A percentile compares a stretch with the other conserved stretches of the same genome.
Evolutionary conservation across 2,888 invertebrate species (phyloP).

Genomic region (Ormia ochracea): DNA sequence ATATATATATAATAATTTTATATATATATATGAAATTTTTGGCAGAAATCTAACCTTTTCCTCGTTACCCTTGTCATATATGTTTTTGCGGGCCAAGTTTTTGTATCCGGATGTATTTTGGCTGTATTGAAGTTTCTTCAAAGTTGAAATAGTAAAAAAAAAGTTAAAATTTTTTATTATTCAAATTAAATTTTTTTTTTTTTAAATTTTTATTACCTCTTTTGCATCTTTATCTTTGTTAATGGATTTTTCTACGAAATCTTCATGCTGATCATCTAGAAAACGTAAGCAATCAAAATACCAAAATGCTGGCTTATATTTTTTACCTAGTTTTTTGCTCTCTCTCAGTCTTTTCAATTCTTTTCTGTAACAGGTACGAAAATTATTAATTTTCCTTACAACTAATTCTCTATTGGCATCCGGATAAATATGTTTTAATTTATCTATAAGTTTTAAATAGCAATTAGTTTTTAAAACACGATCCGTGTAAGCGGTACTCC

Average conservation of each 20-base stretch:
- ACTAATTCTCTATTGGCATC: slow-evolving; percentile 43
- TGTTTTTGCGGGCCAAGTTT: background rate
- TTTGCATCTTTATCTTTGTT: slow-evolving; percentile 16
- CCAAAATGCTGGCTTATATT: slow-evolving; percentile 39
- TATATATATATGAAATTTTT: background rate
- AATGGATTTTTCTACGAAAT: background rate
- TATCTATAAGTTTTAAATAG: slow-evolving; percentile 36
- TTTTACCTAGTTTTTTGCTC: background rate
- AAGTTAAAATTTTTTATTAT: background rate
- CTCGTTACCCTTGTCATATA: background rate
- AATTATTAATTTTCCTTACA: slow-evolving; percentile 44
- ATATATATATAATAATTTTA: background rate
- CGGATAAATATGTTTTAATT: slow-evolving; percentile 49
- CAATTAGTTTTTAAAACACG: slow-evolving; percentile 30
- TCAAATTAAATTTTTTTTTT: background rate
- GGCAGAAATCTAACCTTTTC: background rate
- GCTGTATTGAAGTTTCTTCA: background rate
- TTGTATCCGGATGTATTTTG: background rate
- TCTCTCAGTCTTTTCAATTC: slow-evolving; percentile 23
- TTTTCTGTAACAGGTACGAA: slow-evolving; percentile 28
- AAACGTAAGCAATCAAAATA: slow-evolving; percentile 46
- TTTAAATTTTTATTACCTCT: background rate
- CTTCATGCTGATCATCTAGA: slow-evolving; percentile 37
- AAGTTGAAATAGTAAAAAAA: background rate
- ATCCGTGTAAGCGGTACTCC: slow-evolving; percentile 40